These are phyloP conservation scores for Tinea trinotella DNA, from an alignment of 2,888 invertebrate species.

Conservation along the genomic window DNA sequence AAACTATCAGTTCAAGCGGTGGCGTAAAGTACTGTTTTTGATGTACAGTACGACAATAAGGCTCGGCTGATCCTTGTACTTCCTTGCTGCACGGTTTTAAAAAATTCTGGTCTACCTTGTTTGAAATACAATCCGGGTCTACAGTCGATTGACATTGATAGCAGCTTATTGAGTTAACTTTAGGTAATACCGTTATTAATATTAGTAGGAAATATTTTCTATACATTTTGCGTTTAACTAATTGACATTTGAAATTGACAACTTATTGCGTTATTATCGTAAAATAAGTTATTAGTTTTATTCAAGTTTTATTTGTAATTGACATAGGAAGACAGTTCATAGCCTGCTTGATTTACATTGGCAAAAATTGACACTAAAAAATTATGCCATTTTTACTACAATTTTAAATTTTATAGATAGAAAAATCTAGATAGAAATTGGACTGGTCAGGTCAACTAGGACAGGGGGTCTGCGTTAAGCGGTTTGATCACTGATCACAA, in stretches of 20 bases:
- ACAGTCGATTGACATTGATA: slow-evolving; percentile 46
- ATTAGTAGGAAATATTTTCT: neutral
- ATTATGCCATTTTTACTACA: no score
- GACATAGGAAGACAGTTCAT: no score
- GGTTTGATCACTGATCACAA: no score
- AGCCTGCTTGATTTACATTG: no score
- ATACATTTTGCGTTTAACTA: neutral
- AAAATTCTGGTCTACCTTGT: slow-evolving; percentile 35
- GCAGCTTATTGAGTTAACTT: slow-evolving; percentile 39
- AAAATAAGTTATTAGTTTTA: no score
- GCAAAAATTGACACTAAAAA: no score
- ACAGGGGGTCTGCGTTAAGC: no score
- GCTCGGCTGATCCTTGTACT: neutral
- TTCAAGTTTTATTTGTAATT: no score
- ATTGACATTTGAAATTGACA: neutral
- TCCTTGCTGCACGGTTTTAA: slow-evolving; percentile 37
- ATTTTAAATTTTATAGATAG: no score
- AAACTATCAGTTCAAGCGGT: slow-evolving; percentile 36
- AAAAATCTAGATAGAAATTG: no score
- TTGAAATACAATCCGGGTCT: slow-evolving; percentile 37
- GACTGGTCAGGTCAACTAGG: no score
- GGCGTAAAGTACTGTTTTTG: slow-evolving; percentile 48
- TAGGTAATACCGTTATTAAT: neutral
- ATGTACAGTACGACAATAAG: slow-evolving; percentile 39
- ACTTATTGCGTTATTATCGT: no score